Conservation (phyloP, 1,140 invertebrate genomes). For the Ylistrum balloti region DNA sequence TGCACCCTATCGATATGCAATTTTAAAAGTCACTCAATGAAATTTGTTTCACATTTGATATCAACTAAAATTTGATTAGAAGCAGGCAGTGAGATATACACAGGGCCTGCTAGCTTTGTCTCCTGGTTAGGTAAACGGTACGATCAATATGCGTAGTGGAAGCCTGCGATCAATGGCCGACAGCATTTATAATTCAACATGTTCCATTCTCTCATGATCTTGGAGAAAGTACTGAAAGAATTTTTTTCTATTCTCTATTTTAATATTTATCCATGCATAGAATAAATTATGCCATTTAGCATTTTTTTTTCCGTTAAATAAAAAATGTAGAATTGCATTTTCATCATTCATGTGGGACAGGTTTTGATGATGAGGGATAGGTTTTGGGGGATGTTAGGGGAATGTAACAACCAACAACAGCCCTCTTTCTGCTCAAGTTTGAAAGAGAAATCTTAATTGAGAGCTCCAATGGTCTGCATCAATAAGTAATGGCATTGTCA, state of each 20-base stretch:
- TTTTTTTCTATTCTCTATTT: slow-evolving; percentile 4
- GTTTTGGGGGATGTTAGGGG: not conserved
- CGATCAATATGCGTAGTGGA: not conserved
- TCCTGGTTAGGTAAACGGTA: not conserved
- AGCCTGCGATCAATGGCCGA: slow-evolving; percentile 19
- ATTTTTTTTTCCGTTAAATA: slow-evolving; percentile 17
- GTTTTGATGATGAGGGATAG: not conserved
- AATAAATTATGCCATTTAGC: not conserved
- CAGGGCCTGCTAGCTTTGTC: not conserved
- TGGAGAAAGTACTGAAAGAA: slow-evolving; percentile 16
- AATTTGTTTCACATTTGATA: slow-evolving; percentile 30
- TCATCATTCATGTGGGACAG: slow-evolving; percentile 13
- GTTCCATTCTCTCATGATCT: slow-evolving; percentile 12
- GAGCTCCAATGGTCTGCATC: not conserved
- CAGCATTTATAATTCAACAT: not conserved
- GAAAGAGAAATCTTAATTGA: slow-evolving; percentile 21
- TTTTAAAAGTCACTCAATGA: slow-evolving; percentile 8
- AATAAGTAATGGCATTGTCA: slow-evolving; percentile 29
- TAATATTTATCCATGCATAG: not conserved
- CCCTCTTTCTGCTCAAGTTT: slow-evolving; percentile 8
- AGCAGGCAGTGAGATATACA: not conserved
- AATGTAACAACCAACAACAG: not conserved
- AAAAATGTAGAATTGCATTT: not conserved
- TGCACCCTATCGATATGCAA: not conserved
- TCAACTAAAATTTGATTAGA: slow-evolving; percentile 35